Conservation (phyloP, 1,140 invertebrate species). For the Aphis craccivora region DNA sequence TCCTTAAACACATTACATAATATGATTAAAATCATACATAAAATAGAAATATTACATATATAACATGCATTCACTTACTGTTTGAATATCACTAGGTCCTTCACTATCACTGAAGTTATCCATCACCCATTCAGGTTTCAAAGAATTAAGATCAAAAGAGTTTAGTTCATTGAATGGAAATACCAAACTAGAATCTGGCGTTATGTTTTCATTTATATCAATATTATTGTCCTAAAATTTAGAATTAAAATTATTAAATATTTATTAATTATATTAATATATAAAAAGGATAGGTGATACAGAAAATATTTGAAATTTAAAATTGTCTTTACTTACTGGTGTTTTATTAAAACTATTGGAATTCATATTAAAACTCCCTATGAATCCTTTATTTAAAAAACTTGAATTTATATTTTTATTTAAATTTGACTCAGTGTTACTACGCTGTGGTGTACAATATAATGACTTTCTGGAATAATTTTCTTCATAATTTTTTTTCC, state of each 20-base stretch:
- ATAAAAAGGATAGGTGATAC: background rate
- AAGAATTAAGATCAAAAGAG: conserved; percentile 39
- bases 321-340: background rate
- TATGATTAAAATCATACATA: background rate
- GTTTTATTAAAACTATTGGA: conserved; percentile 21
- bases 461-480: background rate
- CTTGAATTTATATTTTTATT: conserved; percentile 18
- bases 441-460: background rate
- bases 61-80: background rate
- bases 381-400: background rate
- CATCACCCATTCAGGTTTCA: conserved; percentile 42
- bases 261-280: background rate
- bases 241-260: background rate
- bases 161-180: background rate
- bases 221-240: background rate
- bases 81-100: background rate
- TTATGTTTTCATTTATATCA: conserved; percentile 18
- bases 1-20: background rate
- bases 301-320: background rate
- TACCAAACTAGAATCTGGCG: background rate
- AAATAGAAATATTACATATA: background rate
- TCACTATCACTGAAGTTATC: conserved; percentile 36
- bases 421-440: background rate
- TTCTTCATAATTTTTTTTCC: background rate
- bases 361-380: background rate